Base-by-base conservation (phyloP, 2,797 vertebrate species). In the Falco peregrinus region DNA sequence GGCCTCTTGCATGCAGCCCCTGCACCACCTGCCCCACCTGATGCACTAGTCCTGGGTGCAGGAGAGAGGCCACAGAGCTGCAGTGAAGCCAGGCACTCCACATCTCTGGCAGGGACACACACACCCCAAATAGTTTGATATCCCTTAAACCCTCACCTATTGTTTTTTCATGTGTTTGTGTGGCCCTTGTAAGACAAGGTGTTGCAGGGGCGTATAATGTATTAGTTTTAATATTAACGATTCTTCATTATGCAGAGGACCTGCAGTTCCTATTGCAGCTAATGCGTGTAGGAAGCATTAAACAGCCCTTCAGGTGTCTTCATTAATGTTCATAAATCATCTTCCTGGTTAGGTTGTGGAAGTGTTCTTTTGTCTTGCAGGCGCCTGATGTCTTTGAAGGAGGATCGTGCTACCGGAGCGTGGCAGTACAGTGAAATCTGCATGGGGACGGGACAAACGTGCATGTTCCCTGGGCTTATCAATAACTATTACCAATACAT, bases 401-500 rank as follows among this genome's bases (percentile, higher is more conserved):
- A 99, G 97, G 98, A 99, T 91, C 95, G 0, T 10, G 93, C 79
- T 50, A 98, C 98, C 0, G 92, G 98, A 13, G 97, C 95, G 14
- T 99, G 99, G 99, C 97, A 86, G 13, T 99, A 99, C 97, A 98
- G 81, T 43, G 99, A 99, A 96, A 98, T 99, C 95, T 99, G 99
- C 93, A 99, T 99, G 99, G 99, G 99, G 25, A 94, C 82, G 1
- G 99, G 99, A n/a, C 98, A 98, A 93, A 99, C 99, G 0, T 99
- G 99, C 22, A 95, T 98, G 47, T 99, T 99, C 91, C 99, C 99
- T 11, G 99, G 98, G 25, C 98, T 99, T 85, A 99, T 99, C 97
- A 99, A 99, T 98, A 99, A 99, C 98, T 99, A 99, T 95, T 98
- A 99, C 60, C 99, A 98, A 6, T 98, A 99, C 81, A 98, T 99